Evolutionary conservation across 2,113 vertebrate genomes (phyloP).

Genomic region (Ifrita kowaldi): DNA sequence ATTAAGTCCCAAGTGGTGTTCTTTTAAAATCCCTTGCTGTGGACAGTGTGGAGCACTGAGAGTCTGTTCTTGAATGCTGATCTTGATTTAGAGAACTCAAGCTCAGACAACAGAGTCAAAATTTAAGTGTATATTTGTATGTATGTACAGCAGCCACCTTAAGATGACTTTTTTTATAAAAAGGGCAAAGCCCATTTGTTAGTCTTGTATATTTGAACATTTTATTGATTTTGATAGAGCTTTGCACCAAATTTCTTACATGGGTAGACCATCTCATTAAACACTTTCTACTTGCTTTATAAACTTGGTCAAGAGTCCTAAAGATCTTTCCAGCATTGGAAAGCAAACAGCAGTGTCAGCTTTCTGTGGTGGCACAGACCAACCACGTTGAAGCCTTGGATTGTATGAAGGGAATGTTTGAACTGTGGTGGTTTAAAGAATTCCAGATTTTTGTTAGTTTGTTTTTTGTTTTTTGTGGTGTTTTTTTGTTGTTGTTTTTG

Average conservation of each 20-base stretch:
- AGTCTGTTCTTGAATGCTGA: background rate
- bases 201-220: background rate
- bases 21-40: background rate
- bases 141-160: background rate
- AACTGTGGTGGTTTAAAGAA: background rate
- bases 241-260: background rate
- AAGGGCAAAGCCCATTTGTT: accelerated
- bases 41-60: background rate
- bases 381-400: background rate
- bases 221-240: background rate
- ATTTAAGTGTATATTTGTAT: background rate
- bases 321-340: background rate
- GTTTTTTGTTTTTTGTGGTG: accelerated
- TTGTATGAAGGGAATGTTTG: background rate
- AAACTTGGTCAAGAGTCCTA: background rate
- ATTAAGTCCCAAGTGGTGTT: background rate
- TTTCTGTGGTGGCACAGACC: background rate
- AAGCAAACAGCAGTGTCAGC: accelerated
- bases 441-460: too few species aligned
- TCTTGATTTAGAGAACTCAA: background rate
- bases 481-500: too few species aligned
- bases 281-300: background rate
- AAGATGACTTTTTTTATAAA: background rate
- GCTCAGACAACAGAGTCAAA: background rate
- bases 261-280: background rate